A percentile compares a stretch with the other conserved stretches of the same genome.
Evolutionary conservation across 1,140 invertebrate genomes (phyloP).

Genomic region (Solenopsis invicta): DNA sequence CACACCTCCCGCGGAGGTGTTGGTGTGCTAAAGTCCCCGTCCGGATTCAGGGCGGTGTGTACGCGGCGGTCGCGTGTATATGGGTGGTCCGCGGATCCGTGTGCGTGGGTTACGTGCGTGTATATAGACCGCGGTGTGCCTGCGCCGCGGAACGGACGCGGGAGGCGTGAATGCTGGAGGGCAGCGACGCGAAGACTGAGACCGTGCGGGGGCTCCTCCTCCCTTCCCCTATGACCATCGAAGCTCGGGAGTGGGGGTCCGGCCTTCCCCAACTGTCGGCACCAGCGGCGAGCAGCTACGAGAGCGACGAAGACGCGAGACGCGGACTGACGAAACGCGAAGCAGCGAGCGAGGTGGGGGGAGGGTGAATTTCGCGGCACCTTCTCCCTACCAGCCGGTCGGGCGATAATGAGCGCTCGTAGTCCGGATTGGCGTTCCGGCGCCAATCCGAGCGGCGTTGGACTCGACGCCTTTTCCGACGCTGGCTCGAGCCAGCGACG

Average conservation of each 20-base stretch:
- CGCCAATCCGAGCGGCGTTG: constrained; percentile 86
- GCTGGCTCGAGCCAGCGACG: constrained; percentile 64
- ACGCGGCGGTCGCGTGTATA: constrained; percentile 68
- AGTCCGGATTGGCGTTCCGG: constrained; percentile 85
- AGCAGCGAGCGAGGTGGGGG: constrained; percentile 15
- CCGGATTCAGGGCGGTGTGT: constrained; percentile 76
- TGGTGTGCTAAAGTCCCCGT: constrained; percentile 85
- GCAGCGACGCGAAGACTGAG: constrained; percentile 85
- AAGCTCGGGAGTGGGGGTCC: constrained; percentile 48
- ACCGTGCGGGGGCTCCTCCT: constrained; percentile 83
- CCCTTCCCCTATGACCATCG: constrained; percentile 80
- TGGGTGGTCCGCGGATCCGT: constrained; percentile 64
- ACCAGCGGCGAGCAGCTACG: background rate
- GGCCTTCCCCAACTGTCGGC: constrained; percentile 57
- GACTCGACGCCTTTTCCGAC: constrained; percentile 86
- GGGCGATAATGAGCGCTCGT: constrained; percentile 86
- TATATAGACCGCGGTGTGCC: constrained; percentile 70
- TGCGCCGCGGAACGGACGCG: constrained; percentile 80
- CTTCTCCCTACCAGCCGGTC: constrained; percentile 69
- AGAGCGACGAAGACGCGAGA: constrained; percentile 48
- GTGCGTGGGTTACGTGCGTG: constrained; percentile 74
- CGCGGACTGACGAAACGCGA: constrained; percentile 10
- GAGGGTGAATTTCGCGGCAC: constrained; percentile 42
- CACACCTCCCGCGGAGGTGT: constrained; percentile 86
- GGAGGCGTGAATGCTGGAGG: constrained; percentile 87